Conservation (phyloP, 2,113 vertebrate species). For the Leptobrachium ailaonicum region DNA sequence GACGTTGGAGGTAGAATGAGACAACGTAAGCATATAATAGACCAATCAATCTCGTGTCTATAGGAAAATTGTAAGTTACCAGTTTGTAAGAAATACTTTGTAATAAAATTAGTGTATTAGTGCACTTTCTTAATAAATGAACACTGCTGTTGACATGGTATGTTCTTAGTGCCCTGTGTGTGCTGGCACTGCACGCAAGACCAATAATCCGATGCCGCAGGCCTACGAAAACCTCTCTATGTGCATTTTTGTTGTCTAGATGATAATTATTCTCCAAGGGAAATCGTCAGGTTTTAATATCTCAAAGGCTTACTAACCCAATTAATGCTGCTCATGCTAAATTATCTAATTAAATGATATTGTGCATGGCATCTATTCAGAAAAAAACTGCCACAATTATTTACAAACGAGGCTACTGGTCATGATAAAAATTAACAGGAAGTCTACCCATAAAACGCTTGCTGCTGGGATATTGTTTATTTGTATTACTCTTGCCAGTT, state of each 20-base stretch:
- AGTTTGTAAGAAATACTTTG: too few species aligned
- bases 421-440: slow-evolving; percentile 30
- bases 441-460: slow-evolving; percentile 15
- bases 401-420: slow-evolving; percentile 35
- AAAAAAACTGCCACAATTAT: slow-evolving; percentile 43
- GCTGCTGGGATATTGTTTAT: not conserved
- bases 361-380: slow-evolving; percentile 39
- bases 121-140: not conserved
- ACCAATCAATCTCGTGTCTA: too few species aligned
- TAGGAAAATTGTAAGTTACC: too few species aligned
- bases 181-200: slow-evolving; percentile 24
- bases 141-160: not conserved
- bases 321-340: slow-evolving; percentile 48
- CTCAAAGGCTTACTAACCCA: slow-evolving; percentile 49
- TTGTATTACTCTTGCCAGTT: not conserved
- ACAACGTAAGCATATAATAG: too few species aligned
- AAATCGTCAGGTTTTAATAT: slow-evolving; percentile 47
- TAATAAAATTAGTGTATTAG: not conserved
- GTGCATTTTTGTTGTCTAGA: slow-evolving; percentile 37
- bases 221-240: slow-evolving; percentile 25
- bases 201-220: slow-evolving; percentile 29
- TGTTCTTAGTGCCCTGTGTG: not conserved
- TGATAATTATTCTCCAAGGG: slow-evolving; percentile 45
- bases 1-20: too few species aligned
- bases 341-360: slow-evolving; percentile 47